A percentile compares a stretch with the other conserved stretches of the same genome.
Evolutionary conservation across 2,888 invertebrate species (phyloP).

Genomic region (Tanypteryx hageni): DNA sequence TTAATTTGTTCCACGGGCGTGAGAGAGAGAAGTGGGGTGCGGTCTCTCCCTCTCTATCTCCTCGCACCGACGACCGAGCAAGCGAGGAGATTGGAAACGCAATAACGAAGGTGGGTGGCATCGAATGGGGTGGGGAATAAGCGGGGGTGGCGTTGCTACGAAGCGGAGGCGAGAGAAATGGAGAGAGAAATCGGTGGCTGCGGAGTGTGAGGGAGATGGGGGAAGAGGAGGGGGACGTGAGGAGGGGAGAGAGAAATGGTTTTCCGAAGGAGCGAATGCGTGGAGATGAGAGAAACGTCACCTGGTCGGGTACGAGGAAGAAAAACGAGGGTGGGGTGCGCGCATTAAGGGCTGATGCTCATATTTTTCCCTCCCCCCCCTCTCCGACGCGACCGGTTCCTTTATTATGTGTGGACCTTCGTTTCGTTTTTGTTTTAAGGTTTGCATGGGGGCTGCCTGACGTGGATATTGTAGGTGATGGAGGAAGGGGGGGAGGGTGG

Average conservation of each 20-base stretch:
- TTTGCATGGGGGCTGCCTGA: neutral
- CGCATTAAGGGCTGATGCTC: neutral
- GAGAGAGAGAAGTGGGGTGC: constrained; percentile 24
- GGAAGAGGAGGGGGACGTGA: neutral
- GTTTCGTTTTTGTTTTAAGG: neutral
- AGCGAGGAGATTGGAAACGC: constrained; percentile 6
- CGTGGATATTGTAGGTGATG: neutral
- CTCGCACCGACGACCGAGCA: neutral
- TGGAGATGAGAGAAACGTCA: constrained; percentile 21
- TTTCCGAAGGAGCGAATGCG: constrained; percentile 28
- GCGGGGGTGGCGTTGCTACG: no score
- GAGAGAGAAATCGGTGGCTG: neutral
- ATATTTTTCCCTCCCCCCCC: constrained; percentile 23
- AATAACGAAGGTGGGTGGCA: constrained; percentile 28
- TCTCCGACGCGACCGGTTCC: neutral
- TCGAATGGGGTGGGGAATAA: neutral
- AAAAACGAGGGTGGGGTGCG: constrained; percentile 25
- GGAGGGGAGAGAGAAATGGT: neutral
- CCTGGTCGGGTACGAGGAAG: neutral
- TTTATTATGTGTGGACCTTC: neutral
- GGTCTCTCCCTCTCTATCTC: neutral
- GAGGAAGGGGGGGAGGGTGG: neutral
- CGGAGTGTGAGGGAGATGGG: neutral
- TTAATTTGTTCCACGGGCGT: constrained; percentile 59
- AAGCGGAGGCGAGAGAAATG: no score